Percentiles rank a stretch among this genome's conserved stretches.
These are phyloP conservation scores for Pipistrellus kuhlii DNA, from an alignment of 2,797 vertebrate genomes.

Conservation along the genomic window DNA sequence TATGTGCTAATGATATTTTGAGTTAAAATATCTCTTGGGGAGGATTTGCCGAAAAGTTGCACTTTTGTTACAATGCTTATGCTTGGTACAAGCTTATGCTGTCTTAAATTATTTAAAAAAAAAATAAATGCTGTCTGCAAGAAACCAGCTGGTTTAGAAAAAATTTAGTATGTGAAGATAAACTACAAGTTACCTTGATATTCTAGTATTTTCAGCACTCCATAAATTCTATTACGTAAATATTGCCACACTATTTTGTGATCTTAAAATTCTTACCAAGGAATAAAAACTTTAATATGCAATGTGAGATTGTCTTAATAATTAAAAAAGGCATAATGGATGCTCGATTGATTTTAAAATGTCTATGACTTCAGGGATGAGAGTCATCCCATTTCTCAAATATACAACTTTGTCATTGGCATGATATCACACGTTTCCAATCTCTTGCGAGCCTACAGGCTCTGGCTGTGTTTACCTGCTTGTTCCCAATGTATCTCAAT, in stretches of 20 bases:
- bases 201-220: constrained; percentile 88
- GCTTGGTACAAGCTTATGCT: constrained; percentile 94
- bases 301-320: constrained; percentile 86
- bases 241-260: constrained; percentile 90
- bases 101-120: constrained; percentile 98
- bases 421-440: constrained; percentile 3
- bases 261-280: constrained; percentile 88
- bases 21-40: constrained; percentile 90
- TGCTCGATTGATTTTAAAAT: background rate
- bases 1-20: constrained; percentile 89
- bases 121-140: constrained; percentile 95
- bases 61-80: constrained; percentile 96
- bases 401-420: constrained; percentile 47
- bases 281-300: constrained; percentile 89
- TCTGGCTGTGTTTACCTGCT: constrained; percentile 36
- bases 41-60: constrained; percentile 94
- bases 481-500: constrained; percentile 9
- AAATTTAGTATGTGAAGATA: constrained; percentile 86
- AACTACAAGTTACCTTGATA: constrained; percentile 89
- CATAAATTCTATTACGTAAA: constrained; percentile 88
- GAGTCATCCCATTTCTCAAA: background rate
- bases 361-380: background rate
- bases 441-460: constrained; percentile 1
- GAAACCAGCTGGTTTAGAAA: constrained; percentile 88
- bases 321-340: constrained; percentile 77